Base-by-base conservation (phyloP, 1,140 invertebrate genomes). In the Whitmania pigra region DNA sequence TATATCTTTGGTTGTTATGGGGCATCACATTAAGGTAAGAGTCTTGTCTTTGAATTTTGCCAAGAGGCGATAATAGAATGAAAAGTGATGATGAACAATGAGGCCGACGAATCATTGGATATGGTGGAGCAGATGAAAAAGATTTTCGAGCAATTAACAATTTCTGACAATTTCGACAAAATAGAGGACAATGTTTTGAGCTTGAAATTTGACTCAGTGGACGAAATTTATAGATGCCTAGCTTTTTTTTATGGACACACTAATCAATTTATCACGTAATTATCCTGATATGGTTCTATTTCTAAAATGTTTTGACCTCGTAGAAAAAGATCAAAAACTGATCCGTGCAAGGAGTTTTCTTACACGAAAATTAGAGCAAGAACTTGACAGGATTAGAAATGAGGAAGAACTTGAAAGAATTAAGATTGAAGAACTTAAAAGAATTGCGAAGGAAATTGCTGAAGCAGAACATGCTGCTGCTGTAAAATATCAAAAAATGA, bases 141-240 rank as follows among this genome's bases (percentile, higher is more conserved):
- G 78, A 90, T 96, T 68, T 81, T 97, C 5, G 96, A 97, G 81
- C 97, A 96, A 81, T 82, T 97, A 36, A 97, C 93, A n/a, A n/a
- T n/a, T 0, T 93, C 93, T 0, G 89, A 96, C 79, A 94, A 94
- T 78, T 93, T 94, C 78, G 86, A 88, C 53, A 89, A 87, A 2
- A 82, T 96, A 40, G 83, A 93, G 2, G 85, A 87, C 27, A 89
- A 91, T 83, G 87, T 95, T 53, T 36, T 6, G 31, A 85, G 83
- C n/a, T 83, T 96, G 20, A 84, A 88, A 69, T 92, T 97, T 72
- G 88, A 93, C 80, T 90, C 88, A 6, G 86, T 87, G 71, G 88
- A 89, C 49, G 86, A 89, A 76, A 82, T 96, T 36, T 85, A 88
- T 74, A 89, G 88, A 73, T 90, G 94, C 17, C 93, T 95, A 77